Conservation (phyloP, 2,888 invertebrate species). For the Sphaerophoria rueppellii region DNA sequence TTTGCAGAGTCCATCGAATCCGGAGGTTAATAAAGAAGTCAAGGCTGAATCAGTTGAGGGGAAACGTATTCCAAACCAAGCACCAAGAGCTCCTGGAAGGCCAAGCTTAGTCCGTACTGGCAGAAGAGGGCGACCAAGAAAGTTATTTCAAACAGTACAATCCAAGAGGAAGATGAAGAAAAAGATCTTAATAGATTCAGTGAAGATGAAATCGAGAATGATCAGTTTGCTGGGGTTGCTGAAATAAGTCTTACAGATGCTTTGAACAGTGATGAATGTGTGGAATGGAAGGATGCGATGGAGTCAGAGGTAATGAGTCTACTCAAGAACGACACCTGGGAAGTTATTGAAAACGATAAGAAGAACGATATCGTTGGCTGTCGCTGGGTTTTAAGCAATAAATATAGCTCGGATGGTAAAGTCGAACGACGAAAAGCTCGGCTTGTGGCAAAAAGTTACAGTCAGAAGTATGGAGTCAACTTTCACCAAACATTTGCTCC, state of each 20-base stretch:
- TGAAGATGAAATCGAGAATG: constrained; percentile 30
- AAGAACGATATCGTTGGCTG: constrained; percentile 49
- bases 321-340: constrained; percentile 59
- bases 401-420: constrained; percentile 31
- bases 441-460: constrained; percentile 45
- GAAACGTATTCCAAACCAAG: too few species aligned
- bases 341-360: constrained; percentile 34
- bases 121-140: constrained; percentile 2
- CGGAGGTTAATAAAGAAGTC: neutral
- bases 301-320: constrained; percentile 55
- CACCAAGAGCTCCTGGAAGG: constrained; percentile 32
- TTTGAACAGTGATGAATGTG: constrained; percentile 38
- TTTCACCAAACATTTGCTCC: constrained; percentile 61
- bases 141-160: constrained; percentile 18
- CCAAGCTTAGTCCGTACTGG: constrained; percentile 36
- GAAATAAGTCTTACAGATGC: constrained; percentile 53
- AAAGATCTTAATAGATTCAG: neutral
- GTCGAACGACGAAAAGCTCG: constrained; percentile 49
- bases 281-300: constrained; percentile 60
- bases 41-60: neutral
- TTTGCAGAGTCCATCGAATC: too few species aligned
- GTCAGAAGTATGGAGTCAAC: constrained; percentile 46
- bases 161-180: neutral
- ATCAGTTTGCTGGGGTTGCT: constrained; percentile 47
- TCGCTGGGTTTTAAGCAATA: constrained; percentile 57